phyloP scores from a whole-genome alignment of 2,113 vertebrate genomes.

The Petaurus breviceps region DNA sequence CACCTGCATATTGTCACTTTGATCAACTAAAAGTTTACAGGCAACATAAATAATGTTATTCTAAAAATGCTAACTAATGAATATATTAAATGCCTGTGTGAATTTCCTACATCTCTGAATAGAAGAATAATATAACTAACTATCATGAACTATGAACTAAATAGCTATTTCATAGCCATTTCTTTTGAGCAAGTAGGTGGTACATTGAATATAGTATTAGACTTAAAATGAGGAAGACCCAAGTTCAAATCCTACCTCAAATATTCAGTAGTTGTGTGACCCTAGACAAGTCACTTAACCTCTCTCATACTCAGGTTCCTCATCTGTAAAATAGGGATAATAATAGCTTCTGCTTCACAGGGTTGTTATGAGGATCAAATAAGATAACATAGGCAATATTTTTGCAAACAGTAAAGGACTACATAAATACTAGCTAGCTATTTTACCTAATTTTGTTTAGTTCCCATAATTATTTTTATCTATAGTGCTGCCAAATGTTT shows the following conservation, averaged over 20 bases:
- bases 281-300: neutral
- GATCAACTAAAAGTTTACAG: neutral
- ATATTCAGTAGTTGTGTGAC: neutral
- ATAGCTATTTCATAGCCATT: neutral
- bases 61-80: neutral
- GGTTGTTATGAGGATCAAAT: neutral
- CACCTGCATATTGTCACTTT: neutral
- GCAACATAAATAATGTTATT: conserved; percentile 1
- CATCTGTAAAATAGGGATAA: neutral
- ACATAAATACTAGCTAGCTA: neutral
- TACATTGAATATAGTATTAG: neutral
- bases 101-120: conserved; percentile 5
- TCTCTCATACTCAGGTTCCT: neutral
- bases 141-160: neutral
- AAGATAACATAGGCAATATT: neutral
- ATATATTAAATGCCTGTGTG: neutral
- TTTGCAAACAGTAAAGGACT: neutral
- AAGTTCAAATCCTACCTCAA: neutral
- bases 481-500: neutral
- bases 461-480: neutral
- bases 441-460: neutral
- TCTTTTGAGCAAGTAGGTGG: neutral
- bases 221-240: neutral
- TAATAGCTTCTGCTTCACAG: neutral
- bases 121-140: neutral